Base-by-base conservation (phyloP, 2,113 vertebrate species). In the Phalacrocorax pelagicus region DNA sequence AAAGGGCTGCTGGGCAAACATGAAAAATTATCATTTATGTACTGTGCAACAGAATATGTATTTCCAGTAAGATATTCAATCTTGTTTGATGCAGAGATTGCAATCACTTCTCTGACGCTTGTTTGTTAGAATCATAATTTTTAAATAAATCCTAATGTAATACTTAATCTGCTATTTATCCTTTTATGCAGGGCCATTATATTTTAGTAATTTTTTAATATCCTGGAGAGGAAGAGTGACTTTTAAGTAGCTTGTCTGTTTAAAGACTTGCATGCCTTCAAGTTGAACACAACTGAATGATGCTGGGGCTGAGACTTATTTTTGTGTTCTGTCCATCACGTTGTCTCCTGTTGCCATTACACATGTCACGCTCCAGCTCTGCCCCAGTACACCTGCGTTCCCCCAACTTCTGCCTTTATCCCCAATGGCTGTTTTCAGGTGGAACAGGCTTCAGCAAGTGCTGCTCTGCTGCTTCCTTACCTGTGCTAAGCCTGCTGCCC, bases 261-360 rank as follows among this genome's bases (percentile, higher is more conserved):
- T 57, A n/a, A 86, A 63, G 67, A 46, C 47, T 67, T 74, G 19
- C 19, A 3, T 7, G 4, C 21, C 44, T 69, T 67, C 61, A 7
- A 29, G 79, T 54, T 1, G 0, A 81, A 59, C 26, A 29, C 27
- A 70, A 5, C 40, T 15, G 5, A 70, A 4, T 10, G 47, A 32
- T 42, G 51, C 18, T 59, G 67, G 10, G 17, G 14, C 57, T 10
- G 27, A 81, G 51, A 21, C 34, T 63, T 29, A 1, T 58, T 40
- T 38, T 22, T 57, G 27, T 12, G 4, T 30, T 36, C 8, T 32
- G 29, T 29, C 40, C 9, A 3, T 32, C 26, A 1, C 0, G 0
- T 26, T 44, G 51, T 26, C 13, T 27, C 29, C 32, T 49, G 47
- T n/a, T 90, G 42, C 91, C 26, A 1, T 36, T 44, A 26, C 27